phyloP scores from a whole-genome alignment of 2,797 vertebrate species.

The Coreius guichenoti region DNA sequence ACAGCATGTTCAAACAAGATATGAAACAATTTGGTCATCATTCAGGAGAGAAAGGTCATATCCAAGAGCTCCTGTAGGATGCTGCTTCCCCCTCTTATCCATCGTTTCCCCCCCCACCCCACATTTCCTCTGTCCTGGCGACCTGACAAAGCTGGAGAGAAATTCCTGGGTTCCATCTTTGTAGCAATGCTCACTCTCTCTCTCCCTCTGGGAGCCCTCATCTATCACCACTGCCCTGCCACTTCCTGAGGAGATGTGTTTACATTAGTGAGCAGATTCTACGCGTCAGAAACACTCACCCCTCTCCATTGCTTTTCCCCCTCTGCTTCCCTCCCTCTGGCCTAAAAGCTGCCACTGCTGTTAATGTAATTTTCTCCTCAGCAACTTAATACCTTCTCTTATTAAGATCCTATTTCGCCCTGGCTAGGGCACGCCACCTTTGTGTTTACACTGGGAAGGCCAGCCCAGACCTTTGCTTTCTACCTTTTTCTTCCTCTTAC shows the following conservation, averaged over 20 bases:
- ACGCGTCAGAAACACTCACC: conserved; percentile 61
- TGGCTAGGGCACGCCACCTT: conserved; percentile 53
- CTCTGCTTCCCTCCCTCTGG: conserved; percentile 32
- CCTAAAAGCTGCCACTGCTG: conserved; percentile 54
- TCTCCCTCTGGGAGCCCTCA: conserved; percentile 70
- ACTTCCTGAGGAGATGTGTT: conserved; percentile 73
- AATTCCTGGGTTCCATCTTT: conserved; percentile 63
- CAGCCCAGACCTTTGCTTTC: conserved; percentile 58
- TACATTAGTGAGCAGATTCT: conserved; percentile 71
- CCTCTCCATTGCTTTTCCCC: conserved; percentile 28
- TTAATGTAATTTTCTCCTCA: conserved; percentile 64
- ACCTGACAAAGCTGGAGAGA: conserved; percentile 57
- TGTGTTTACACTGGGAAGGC: conserved; percentile 64
- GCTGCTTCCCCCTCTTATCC: conserved; percentile 8
- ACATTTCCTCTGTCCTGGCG: conserved; percentile 51
- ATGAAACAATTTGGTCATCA: neutral
- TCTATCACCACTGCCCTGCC: conserved; percentile 69
- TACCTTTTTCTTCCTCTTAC: conserved; percentile 60
- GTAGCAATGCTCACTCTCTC: conserved; percentile 24
- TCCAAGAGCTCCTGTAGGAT: neutral
- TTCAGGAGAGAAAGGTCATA: neutral
- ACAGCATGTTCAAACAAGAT: conserved; percentile 8
- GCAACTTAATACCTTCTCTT: conserved; percentile 62
- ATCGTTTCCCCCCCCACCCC: conserved; percentile 27
- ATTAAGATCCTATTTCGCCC: conserved; percentile 61